Percentiles rank a stretch among this genome's conserved stretches.
phyloP scores from a whole-genome alignment of 2,113 vertebrate species.

The Hemiscyllium ocellatum region DNA sequence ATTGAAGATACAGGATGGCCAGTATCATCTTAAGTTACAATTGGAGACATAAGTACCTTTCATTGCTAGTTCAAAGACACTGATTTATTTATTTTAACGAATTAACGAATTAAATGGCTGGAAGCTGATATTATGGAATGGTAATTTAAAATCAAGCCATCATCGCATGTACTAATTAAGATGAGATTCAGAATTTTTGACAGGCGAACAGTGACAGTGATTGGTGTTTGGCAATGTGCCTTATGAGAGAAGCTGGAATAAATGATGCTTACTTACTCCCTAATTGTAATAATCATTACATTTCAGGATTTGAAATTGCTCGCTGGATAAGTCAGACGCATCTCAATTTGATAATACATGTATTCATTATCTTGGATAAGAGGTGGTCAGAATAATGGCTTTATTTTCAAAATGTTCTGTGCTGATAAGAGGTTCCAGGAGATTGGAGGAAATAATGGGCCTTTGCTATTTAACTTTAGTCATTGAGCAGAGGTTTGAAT shows the following conservation, averaged over 20 bases:
- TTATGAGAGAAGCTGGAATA: neutral
- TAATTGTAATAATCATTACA: neutral
- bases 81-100: no score
- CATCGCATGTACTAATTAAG: neutral
- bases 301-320: neutral
- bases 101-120: neutral
- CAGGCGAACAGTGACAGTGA: neutral
- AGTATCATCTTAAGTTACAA: neutral
- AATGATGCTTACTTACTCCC: neutral
- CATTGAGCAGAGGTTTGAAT: neutral
- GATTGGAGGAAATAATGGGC: neutral
- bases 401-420: neutral
- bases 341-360: neutral
- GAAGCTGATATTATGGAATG: neutral
- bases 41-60: neutral
- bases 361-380: neutral
- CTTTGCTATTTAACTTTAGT: neutral
- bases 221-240: neutral
- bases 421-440: neutral
- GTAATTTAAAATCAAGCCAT: neutral
- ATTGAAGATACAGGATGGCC: no score
- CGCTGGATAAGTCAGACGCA: no score
- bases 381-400: neutral
- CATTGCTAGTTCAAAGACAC: neutral
- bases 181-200: neutral